Base-by-base conservation (phyloP, 2,797 vertebrate genomes). In the Mormyrops attenuatus region DNA sequence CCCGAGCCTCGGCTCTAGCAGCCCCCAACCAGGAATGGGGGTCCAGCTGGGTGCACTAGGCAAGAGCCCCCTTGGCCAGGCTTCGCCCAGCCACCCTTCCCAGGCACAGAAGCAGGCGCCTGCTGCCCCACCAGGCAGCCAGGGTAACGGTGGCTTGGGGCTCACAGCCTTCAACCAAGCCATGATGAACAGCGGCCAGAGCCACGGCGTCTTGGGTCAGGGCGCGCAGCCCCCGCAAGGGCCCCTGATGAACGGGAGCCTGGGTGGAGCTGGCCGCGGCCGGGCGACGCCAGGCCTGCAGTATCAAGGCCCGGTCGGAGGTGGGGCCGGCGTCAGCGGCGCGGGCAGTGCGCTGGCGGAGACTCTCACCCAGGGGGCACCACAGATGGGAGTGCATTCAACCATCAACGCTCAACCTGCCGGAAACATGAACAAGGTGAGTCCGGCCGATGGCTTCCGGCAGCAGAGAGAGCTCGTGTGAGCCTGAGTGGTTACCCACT, bases 201-300 rank as follows among this genome's bases (percentile, higher is more conserved):
- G 95, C 92, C 98, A 98, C 90, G 95, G 94, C 90, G 96, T 98
- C 91, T 94, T 98, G 94, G 95, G 95, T 90, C 98, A 97, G 93
- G 94, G 94, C 5, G 95, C 96, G 88, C 97, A 97, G 88, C 94
- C 97, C 93, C 95, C 95, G 88, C 91, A 94, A 92, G 97, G 97
- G 60, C 98, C 98, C 94, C 97, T 98, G 93, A 97, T 99, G 96
- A 99, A 99, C 88, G 99, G 99, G 90, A 97, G 97, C 89, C 96
- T 99, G 7, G 97, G 97, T 90, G 94, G 97, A n/a, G 96, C 96
- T 52, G 98, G 97, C 91, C 96, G 98, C 91, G 98, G 98, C 93
- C 96, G 98, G 69, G 97, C 97, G 50, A 94, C 96, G 87, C 93
- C 96, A 8, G 97, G 96, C 85, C 95, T 98, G 94, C 97, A 97